Conservation (phyloP, 2,888 invertebrate genomes). For the Hemistola chrysoprasaria region DNA sequence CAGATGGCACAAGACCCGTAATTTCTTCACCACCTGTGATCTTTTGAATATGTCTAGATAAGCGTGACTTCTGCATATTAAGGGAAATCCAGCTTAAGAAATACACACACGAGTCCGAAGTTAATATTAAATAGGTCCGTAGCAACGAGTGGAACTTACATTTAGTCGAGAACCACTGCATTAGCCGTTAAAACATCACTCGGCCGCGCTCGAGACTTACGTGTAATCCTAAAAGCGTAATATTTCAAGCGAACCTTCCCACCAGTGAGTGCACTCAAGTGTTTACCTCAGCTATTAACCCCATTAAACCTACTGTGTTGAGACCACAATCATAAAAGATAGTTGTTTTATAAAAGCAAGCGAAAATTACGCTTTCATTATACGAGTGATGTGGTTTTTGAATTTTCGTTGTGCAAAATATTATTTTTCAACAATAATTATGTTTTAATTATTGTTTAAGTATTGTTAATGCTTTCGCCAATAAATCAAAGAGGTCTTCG, state of each 20-base stretch:
- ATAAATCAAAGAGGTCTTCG: too few relatives aligned
- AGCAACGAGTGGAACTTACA: conserved; percentile 16
- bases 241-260: conserved; percentile 49
- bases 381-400: too few relatives aligned
- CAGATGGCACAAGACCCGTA: too few relatives aligned
- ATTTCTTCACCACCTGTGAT: too few relatives aligned
- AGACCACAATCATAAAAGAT: conserved; percentile 27
- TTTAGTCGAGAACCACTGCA: conserved; percentile 24
- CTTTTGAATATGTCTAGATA: too few relatives aligned
- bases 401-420: too few relatives aligned
- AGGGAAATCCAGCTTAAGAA: neutral
- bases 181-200: conserved; percentile 39
- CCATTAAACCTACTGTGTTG: conserved; percentile 47
- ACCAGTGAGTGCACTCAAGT: conserved; percentile 49
- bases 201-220: conserved; percentile 32
- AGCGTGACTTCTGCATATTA: too few relatives aligned
- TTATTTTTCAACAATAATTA: too few relatives aligned
- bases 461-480: too few relatives aligned
- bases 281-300: conserved; percentile 51
- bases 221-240: conserved; percentile 59
- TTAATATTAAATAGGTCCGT: conserved; percentile 6
- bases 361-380: neutral
- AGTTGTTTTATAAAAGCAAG: conserved; percentile 1
- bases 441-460: too few relatives aligned
- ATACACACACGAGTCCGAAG: neutral